Conservation (phyloP, 1,140 invertebrate genomes). For the Xylocopa sonorina region DNA sequence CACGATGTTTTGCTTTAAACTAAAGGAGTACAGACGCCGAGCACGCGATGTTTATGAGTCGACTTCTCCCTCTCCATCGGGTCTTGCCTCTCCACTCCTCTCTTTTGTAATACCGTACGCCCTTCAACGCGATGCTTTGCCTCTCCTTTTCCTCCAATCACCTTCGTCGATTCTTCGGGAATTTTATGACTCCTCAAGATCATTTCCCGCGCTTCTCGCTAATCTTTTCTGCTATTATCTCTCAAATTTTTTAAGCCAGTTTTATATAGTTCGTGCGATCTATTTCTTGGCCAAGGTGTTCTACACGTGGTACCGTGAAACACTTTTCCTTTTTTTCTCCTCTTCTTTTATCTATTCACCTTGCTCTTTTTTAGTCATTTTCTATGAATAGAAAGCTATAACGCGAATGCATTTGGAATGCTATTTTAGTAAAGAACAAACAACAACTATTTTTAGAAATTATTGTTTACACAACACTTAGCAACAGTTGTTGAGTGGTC, state of each 20-base stretch:
- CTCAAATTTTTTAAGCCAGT: not conserved
- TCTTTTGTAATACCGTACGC: not conserved
- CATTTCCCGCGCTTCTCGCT: not conserved
- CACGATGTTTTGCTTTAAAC: conserved; percentile 61
- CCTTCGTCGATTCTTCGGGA: conserved; percentile 31
- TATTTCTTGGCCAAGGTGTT: not conserved
- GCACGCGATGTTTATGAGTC: conserved; percentile 68
- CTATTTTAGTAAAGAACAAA: conserved; percentile 11
- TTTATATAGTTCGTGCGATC: not conserved
- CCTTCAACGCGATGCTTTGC: not conserved
- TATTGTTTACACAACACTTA: not conserved
- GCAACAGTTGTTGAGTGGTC: not conserved
- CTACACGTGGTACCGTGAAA: not conserved
- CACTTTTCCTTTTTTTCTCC: not conserved
- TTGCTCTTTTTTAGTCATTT: not conserved
- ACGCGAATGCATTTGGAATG: not conserved
- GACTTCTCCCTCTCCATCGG: conserved; percentile 37
- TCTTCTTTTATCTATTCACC: not conserved
- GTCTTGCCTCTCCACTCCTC: conserved; percentile 17
- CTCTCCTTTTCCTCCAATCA: conserved; percentile 49
- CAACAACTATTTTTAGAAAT: not conserved
- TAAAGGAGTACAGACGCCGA: conserved; percentile 55
- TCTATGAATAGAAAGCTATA: not conserved
- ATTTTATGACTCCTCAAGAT: conserved; percentile 37
- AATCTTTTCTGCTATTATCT: not conserved